Evolutionary conservation across 2,797 vertebrate genomes (phyloP).

Genomic region (Sebastes hubbsi): DNA sequence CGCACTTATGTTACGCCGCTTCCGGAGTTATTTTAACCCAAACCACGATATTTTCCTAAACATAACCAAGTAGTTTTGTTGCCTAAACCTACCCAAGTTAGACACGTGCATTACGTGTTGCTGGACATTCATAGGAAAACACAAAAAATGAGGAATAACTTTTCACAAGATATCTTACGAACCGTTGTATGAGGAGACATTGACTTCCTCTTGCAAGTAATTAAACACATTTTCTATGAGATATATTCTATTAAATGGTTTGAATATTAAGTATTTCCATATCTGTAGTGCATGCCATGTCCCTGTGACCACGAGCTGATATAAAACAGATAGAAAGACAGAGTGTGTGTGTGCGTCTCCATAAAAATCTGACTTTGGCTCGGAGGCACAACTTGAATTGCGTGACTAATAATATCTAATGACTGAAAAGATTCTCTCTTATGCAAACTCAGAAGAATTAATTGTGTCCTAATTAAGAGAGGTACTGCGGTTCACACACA

Average conservation of each 20-base stretch:
- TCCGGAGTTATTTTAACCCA: too few species aligned
- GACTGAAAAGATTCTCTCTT: slow-evolving; percentile 68
- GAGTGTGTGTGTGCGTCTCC: background rate
- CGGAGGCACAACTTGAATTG: slow-evolving; percentile 65
- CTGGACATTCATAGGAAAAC: too few species aligned
- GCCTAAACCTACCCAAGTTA: too few species aligned
- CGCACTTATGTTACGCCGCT: too few species aligned
- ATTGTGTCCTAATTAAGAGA: slow-evolving; percentile 64
- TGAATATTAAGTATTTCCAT: background rate
- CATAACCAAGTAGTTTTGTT: rapidly evolving
- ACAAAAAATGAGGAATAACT: too few species aligned
- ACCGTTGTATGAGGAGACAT: too few species aligned
- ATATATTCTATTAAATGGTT: background rate
- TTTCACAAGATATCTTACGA: too few species aligned
- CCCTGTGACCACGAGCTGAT: slow-evolving; percentile 3
- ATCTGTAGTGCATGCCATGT: background rate
- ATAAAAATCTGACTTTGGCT: slow-evolving; percentile 55
- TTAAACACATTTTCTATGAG: background rate
- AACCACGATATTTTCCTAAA: too few species aligned
- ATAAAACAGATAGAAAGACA: background rate
- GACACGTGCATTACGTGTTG: too few species aligned
- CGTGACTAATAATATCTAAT: slow-evolving; percentile 78
- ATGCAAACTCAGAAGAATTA: slow-evolving; percentile 65
- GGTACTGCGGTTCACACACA: slow-evolving; percentile 27
- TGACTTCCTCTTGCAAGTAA: background rate